Percentiles rank a stretch among this genome's conserved stretches.
These are phyloP conservation scores for Catostomus latipinnis DNA, from an alignment of 2,797 vertebrate species.

Conservation along the genomic window DNA sequence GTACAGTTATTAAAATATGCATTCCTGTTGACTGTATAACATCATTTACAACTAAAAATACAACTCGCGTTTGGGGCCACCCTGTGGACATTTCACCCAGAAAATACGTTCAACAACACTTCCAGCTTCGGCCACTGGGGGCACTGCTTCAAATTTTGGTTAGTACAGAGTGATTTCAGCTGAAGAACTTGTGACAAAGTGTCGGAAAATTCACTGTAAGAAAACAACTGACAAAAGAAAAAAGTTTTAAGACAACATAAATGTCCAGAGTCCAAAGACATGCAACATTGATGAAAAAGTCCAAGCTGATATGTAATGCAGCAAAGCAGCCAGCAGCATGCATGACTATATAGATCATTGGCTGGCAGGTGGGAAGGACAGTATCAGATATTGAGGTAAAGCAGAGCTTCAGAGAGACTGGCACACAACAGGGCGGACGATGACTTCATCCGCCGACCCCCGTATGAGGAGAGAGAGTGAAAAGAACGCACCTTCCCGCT, in stretches of 20 bases:
- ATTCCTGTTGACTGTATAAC: too few species aligned
- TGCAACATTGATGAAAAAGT: conserved; percentile 23
- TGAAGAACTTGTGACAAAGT: too few species aligned
- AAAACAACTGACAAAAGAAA: neutral
- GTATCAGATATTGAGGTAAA: conserved; percentile 20
- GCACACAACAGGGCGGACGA: conserved; percentile 35
- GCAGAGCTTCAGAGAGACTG: conserved; percentile 17
- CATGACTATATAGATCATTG: neutral
- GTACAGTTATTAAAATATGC: too few species aligned
- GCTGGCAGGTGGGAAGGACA: neutral
- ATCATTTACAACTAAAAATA: too few species aligned
- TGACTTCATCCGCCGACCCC: conserved; percentile 25
- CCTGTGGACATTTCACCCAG: too few species aligned
- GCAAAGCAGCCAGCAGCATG: conserved; percentile 3
- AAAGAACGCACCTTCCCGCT: conserved; percentile 99
- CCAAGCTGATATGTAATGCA: conserved; percentile 1
- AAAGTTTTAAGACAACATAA: neutral
- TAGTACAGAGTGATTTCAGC: too few species aligned
- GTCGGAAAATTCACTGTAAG: too few species aligned
- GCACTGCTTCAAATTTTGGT: too few species aligned
- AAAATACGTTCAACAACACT: too few species aligned
- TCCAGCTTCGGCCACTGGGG: too few species aligned
- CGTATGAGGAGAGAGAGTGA: conserved; percentile 74
- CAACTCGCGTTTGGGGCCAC: too few species aligned
- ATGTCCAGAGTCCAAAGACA: neutral